Evolutionary conservation across 2,888 invertebrate genomes (phyloP).

Genomic region (Eupithecia abbreviata): DNA sequence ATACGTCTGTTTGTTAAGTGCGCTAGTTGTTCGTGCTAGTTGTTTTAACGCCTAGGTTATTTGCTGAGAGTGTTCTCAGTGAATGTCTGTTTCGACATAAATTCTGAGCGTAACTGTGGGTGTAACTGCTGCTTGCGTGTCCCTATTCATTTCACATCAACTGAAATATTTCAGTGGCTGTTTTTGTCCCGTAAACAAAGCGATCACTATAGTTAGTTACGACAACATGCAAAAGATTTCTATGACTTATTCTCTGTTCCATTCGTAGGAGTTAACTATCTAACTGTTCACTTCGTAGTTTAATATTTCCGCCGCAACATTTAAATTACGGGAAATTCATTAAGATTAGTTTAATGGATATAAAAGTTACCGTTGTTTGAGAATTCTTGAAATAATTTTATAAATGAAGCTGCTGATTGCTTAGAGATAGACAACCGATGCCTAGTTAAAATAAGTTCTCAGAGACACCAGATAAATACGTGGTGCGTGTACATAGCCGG

Average conservation of each 20-base stretch:
- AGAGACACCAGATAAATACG: conserved; percentile 23
- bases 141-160: conserved; percentile 73
- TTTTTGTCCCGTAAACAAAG: conserved; percentile 61
- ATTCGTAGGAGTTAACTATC: conserved; percentile 14
- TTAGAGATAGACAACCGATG: not conserved
- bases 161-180: conserved; percentile 67
- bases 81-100: conserved; percentile 81
- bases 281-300: conserved; percentile 12
- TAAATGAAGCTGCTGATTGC: not conserved
- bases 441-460: conserved; percentile 1
- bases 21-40: conserved; percentile 79
- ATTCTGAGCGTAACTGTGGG: conserved; percentile 81
- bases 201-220: conserved; percentile 43
- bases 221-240: conserved; percentile 15
- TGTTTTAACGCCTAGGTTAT: conserved; percentile 83
- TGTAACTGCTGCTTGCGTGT: conserved; percentile 77
- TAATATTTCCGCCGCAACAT: conserved; percentile 14
- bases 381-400: not conserved
- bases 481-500: conserved; percentile 36
- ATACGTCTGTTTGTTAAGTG: conserved; percentile 83
- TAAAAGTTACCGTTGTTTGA: conserved; percentile 1
- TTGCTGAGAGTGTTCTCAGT: conserved; percentile 79
- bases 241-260: conserved; percentile 31
- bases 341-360: conserved; percentile 10
- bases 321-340: conserved; percentile 12